Evolutionary conservation across 2,888 invertebrate species (phyloP).

Genomic region (Halictus ligatus): DNA sequence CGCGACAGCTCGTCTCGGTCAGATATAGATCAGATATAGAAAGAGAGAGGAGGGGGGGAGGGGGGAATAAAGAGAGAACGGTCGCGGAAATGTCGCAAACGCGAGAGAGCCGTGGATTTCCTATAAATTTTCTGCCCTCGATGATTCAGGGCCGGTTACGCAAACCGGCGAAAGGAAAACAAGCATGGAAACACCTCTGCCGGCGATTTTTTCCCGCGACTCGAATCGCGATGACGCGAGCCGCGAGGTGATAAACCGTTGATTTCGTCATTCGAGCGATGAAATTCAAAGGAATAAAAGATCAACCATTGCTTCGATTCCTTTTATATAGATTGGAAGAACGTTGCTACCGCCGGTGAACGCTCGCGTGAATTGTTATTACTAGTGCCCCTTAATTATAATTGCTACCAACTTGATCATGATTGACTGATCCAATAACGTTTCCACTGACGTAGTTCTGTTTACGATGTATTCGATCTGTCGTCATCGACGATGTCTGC

Average conservation of each 20-base stretch:
- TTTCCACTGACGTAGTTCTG: not conserved
- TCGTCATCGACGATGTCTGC: not conserved
- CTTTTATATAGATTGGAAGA: not conserved
- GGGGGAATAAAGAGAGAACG: not conserved
- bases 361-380: not conserved
- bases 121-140: slow-evolving; percentile 42
- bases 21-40: slow-evolving; percentile 43
- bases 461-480: not conserved
- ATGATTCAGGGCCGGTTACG: slow-evolving; percentile 56
- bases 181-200: slow-evolving; percentile 12
- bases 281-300: not conserved
- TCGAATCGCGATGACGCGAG: slow-evolving; percentile 13
- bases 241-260: slow-evolving; percentile 29
- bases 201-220: slow-evolving; percentile 5
- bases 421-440: not conserved
- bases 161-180: slow-evolving; percentile 26
- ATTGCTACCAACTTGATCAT: not conserved
- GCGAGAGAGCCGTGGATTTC: slow-evolving; percentile 41
- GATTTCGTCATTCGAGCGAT: slow-evolving; percentile 24
- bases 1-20: slow-evolving; percentile 31
- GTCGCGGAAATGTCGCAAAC: slow-evolving; percentile 63
- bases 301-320: not conserved
- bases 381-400: no score
- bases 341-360: not conserved
- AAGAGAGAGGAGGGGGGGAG: not conserved